Evolutionary conservation across 2,888 invertebrate genomes (phyloP), one percentile per base, ranked within the genome.

Genomic region (Ethmia dodecea): DNA sequence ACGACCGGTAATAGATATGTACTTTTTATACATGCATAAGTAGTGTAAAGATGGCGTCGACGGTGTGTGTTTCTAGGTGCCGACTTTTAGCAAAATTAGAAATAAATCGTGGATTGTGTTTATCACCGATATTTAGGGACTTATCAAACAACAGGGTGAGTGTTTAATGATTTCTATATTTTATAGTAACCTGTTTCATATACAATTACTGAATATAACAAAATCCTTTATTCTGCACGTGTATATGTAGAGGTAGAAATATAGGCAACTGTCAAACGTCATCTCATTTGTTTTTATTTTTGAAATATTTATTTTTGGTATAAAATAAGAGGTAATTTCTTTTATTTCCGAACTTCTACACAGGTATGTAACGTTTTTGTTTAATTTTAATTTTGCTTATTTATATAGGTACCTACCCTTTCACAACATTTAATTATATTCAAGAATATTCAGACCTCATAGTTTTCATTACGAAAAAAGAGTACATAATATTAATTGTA

Each of bases 1-100:
- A 35, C 28, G 11, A 20, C 12, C n/a, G 10, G 11, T 35, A 33
- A 38, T 34, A 31, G 22, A 18, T 31, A 38, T 11, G 27, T 32
- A 28, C 14, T 10, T 28, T 30, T 55, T n/a, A n/a, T n/a, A n/a
- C n/a, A 54, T 52, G 50, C 52, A 52, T 55, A 56, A 60, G 79
- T 83, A 80, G 80, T 83, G 76, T 75, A 80, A 88, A 88, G 77
- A 89, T 89, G 89, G 88, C 88, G 88, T 86, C 88, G 72, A 84
- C 86, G 69, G 87, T 88, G 72, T 88, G 88, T 78, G 86, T 87
- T 73, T 88, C 88, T 73, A 78, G 80, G 69, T 86, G 89, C 78
- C 88, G 88, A 78, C 75, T 89, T 68, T 76, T 89, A 66, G 75
- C 88, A 61, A 87, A 88, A 84, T 80, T 89, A 77, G 88, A 88